Evolutionary conservation across 64 coral and sea anemone species (phyloP).

Genomic region (Stichodactyla helianthus): DNA sequence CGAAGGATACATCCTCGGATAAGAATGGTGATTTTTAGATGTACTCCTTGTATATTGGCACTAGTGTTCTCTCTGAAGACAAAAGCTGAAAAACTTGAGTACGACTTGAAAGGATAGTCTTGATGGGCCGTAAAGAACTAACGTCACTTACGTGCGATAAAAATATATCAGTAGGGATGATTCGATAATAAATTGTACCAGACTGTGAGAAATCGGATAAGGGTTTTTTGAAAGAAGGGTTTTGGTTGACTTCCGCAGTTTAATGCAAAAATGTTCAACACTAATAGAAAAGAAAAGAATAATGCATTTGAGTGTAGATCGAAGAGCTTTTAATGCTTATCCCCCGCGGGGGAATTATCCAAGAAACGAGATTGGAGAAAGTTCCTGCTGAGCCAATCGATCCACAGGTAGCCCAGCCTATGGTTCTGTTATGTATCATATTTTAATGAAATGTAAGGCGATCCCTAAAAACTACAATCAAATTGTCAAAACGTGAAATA

Average conservation of each 20-base stretch:
- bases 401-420: too few species aligned
- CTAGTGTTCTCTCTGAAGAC: neutral
- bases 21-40: neutral
- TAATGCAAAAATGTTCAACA: neutral
- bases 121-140: neutral
- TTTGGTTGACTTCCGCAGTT: neutral
- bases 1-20: neutral
- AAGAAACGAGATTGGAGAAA: neutral
- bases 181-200: neutral
- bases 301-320: neutral
- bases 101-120: neutral
- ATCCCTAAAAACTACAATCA: too few species aligned
- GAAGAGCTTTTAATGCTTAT: neutral
- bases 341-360: neutral
- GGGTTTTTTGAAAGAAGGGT: neutral
- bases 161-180: neutral
- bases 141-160: neutral
- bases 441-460: too few species aligned
- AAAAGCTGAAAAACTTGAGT: neutral
- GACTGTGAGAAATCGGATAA: neutral
- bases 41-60: constrained; percentile 1
- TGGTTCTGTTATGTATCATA: too few species aligned
- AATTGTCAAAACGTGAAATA: too few species aligned
- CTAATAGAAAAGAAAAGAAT: neutral
- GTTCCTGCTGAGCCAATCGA: too few species aligned